Base-by-base conservation (phyloP, 2,888 invertebrate genomes). In the Resseliella maxima region DNA sequence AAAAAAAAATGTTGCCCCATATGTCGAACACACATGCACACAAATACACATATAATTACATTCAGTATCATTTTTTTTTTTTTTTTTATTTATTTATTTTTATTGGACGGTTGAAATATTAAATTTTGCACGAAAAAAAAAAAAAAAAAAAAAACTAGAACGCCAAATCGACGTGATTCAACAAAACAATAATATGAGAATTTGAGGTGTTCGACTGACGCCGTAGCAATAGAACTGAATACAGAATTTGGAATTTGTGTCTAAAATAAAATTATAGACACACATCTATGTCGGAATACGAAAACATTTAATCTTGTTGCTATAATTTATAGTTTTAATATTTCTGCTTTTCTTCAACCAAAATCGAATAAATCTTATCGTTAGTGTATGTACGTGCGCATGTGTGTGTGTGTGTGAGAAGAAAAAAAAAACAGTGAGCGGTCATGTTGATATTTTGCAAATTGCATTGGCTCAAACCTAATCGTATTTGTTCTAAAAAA, bases 231-330 rank as follows among this genome's bases (percentile, higher is more conserved):
- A 2, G 46, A 6, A 50, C 18, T 15, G 46, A 6, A 50, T 15
- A n/a, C 8, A 35, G 2, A 59, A 31, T 35, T 72, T 72, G 72
- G 31, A 72, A 72, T 15, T 31, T 31, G 72, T 72, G 72, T 72
- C 72, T 72, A 72, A 72, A 72, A 72, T 72, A 72, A 72, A 31
- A 72, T 72, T 72, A 72, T 72, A 72, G 72, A 72, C 35, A 72
- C 31, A 59, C 59, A 59, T 59, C 24, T 41, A 41, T 12, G 41
- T 50, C 50, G 3, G 18, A 31, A 72, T 10, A 59, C 15, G 21
- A 72, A 72, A 72, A 31, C n/a, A 5, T 59, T 31, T 31, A 72
- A 72, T 72, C 72, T 27, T 72, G 31, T 31, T 72, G 31, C 27
- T 15, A 15, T 72, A 72, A 72, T 31, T 31, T 72, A 72, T 72